These are phyloP conservation scores for Campaea margaritaria DNA, from an alignment of 2,888 invertebrate species.

Conservation along the genomic window DNA sequence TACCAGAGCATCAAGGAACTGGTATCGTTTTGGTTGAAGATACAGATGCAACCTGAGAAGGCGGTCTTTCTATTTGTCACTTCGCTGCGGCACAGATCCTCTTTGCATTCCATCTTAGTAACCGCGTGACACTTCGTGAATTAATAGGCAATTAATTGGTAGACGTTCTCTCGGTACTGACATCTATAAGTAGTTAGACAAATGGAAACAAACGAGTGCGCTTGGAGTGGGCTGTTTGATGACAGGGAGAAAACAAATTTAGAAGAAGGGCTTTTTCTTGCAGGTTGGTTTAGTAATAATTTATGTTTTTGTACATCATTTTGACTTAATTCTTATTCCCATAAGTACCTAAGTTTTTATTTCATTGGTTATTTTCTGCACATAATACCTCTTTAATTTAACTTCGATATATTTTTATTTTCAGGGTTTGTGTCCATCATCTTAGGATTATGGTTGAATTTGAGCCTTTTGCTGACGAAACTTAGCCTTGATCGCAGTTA, in stretches of 20 bases:
- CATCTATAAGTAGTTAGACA: neutral
- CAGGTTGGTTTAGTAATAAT: no score
- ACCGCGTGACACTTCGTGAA: slow-evolving; percentile 3
- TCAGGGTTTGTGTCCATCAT: slow-evolving; percentile 59
- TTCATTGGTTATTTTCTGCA: no score
- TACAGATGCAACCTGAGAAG: slow-evolving; percentile 55
- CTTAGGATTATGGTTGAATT: slow-evolving; percentile 56
- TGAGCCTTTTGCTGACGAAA: slow-evolving; percentile 51
- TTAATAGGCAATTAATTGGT: neutral
- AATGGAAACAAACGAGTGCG: slow-evolving; percentile 44
- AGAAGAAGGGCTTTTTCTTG: slow-evolving; percentile 51
- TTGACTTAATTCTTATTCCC: no score
- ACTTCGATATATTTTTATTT: slow-evolving; percentile 32
- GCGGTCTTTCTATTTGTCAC: slow-evolving; percentile 34
- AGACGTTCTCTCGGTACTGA: neutral
- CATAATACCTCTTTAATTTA: no score
- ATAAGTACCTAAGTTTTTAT: neutral
- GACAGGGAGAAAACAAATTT: slow-evolving; percentile 49
- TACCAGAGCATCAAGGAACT: slow-evolving; percentile 64
- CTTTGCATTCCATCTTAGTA: slow-evolving; percentile 15
- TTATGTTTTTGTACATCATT: no score
- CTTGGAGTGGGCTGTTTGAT: slow-evolving; percentile 59
- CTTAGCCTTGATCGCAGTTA: slow-evolving; percentile 65
- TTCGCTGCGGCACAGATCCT: slow-evolving; percentile 33
- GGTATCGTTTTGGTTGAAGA: slow-evolving; percentile 47